phyloP scores from a whole-genome alignment of 2,888 invertebrate genomes.

The Sminthurinus aureus region DNA sequence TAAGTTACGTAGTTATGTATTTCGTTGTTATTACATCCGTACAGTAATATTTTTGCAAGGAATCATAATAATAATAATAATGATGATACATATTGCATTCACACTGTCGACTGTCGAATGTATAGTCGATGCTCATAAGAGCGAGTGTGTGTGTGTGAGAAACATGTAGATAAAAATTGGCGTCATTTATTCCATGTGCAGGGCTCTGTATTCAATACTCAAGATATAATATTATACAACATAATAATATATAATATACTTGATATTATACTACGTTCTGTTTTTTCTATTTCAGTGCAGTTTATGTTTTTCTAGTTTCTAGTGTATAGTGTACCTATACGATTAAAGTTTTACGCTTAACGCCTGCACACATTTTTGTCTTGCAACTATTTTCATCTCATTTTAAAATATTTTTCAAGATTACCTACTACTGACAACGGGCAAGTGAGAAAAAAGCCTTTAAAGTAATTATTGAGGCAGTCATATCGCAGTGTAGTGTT shows the following conservation, averaged over 20 bases:
- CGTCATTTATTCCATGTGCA: conserved; percentile 11
- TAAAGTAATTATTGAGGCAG: not conserved
- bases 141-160: not conserved
- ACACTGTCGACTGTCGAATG: too few relatives aligned
- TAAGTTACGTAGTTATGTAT: not conserved
- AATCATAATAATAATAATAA: too few relatives aligned
- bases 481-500: too few relatives aligned
- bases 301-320: too few relatives aligned
- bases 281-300: too few relatives aligned
- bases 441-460: not conserved
- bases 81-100: not conserved
- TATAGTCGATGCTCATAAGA: not conserved
- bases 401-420: not conserved
- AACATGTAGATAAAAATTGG: conserved; percentile 19
- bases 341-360: too few relatives aligned
- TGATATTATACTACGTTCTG: too few relatives aligned
- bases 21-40: not conserved
- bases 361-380: not conserved
- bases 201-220: too few relatives aligned
- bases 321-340: too few relatives aligned
- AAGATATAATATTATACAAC: too few relatives aligned
- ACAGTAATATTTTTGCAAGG: conserved; percentile 16
- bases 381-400: not conserved
- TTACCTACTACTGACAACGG: too few relatives aligned
- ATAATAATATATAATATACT: too few relatives aligned